Percentiles rank a stretch among this genome's conserved stretches.
Evolutionary conservation across 2,113 vertebrate genomes (phyloP).

Genomic region (Alaudala cheleensis): DNA sequence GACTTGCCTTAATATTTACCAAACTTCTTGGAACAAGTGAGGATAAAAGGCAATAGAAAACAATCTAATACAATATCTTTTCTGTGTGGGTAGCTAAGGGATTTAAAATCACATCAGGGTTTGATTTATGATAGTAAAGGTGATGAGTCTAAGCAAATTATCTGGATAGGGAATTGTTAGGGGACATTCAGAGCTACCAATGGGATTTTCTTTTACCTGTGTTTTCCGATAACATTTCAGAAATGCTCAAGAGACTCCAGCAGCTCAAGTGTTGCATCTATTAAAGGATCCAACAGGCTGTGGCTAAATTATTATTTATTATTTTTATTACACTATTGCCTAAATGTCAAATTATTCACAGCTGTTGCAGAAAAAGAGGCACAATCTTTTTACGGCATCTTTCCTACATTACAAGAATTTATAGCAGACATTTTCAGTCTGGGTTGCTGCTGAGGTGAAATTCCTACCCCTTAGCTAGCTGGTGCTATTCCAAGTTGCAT

Average conservation of each 20-base stretch:
- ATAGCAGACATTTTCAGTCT: slow-evolving; percentile 5
- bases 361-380: not conserved
- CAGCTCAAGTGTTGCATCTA: slow-evolving; percentile 13
- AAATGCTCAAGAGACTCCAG: slow-evolving; percentile 27
- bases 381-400: not conserved
- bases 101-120: slow-evolving; percentile 43
- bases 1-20: slow-evolving; percentile 9
- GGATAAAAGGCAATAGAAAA: slow-evolving; percentile 20
- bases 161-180: slow-evolving; percentile 35
- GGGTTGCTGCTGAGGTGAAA: not conserved
- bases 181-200: slow-evolving; percentile 24
- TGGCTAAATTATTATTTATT: slow-evolving; percentile 50
- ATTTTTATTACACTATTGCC: slow-evolving; percentile 44
- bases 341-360: slow-evolving; percentile 65
- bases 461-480: not conserved
- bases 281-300: slow-evolving; percentile 24
- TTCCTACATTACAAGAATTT: not conserved
- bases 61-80: not conserved
- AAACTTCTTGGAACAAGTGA: not conserved
- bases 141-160: slow-evolving; percentile 49
- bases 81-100: slow-evolving; percentile 35
- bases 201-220: slow-evolving; percentile 19
- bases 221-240: slow-evolving; percentile 32
- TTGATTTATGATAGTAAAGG: slow-evolving; percentile 53
- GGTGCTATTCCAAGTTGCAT: not conserved